Conservation (phyloP, 2,113 vertebrate species). For the Xenotilapia flavipinnis region DNA sequence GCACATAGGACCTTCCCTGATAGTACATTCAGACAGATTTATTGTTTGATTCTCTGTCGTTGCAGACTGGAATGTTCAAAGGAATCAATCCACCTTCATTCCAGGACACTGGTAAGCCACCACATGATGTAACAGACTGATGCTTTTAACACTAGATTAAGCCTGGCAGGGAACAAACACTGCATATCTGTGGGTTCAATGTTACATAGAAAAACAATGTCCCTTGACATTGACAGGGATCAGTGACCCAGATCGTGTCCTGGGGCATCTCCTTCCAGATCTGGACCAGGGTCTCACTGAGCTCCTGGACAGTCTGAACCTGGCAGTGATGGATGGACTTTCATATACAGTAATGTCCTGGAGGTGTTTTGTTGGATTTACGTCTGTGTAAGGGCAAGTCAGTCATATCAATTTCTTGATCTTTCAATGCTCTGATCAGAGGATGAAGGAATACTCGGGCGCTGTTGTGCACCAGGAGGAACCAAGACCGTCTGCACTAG, state of each 20-base stretch:
- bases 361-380: neutral
- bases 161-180: neutral
- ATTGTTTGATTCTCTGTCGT: neutral
- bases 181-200: neutral
- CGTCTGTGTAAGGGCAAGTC: neutral
- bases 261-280: neutral
- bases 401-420: neutral
- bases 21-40: neutral
- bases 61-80: neutral
- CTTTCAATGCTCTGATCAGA: neutral
- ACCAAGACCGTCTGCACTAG: neutral
- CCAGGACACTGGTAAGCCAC: constrained; percentile 12
- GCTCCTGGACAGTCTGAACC: neutral
- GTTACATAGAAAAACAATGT: neutral
- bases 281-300: neutral
- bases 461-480: neutral
- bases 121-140: neutral
- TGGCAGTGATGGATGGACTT: neutral
- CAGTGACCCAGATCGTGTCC: neutral
- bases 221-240: neutral
- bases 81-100: neutral
- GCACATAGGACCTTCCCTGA: neutral
- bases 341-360: neutral
- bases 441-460: neutral
- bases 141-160: neutral